Evolutionary conservation across 2,797 vertebrate genomes (phyloP).

Genomic region (Hypotaenidia philippensis): DNA sequence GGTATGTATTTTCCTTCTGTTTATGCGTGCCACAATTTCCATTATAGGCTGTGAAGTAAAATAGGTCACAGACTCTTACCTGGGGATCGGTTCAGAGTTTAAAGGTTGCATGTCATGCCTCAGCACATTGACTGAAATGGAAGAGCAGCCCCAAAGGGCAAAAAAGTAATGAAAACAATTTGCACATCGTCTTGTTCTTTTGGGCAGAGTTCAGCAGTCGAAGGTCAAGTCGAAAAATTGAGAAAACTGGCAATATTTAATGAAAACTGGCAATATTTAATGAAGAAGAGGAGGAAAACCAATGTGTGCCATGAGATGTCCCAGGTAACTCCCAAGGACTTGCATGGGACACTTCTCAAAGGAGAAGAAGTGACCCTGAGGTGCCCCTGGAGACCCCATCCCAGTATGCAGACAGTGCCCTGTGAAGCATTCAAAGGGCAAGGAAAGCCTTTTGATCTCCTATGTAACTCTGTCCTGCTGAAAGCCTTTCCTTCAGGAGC

Average conservation of each 20-base stretch:
- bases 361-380: not conserved
- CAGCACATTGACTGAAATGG: not conserved
- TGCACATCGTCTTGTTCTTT: not conserved
- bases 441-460: not conserved
- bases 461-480: not conserved
- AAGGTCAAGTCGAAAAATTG: not conserved
- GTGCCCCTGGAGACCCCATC: not conserved
- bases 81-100: not conserved
- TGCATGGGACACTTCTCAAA: not conserved
- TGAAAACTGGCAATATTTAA: not conserved
- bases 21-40: not conserved
- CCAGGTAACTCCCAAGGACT: not conserved
- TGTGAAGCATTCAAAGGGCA: not conserved
- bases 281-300: not conserved
- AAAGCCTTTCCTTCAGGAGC: not conserved
- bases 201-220: not conserved
- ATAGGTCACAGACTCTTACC: not conserved
- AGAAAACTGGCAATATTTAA: not conserved
- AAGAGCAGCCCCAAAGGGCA: not conserved
- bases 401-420: not conserved
- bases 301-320: not conserved
- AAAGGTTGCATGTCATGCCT: not conserved
- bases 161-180: not conserved
- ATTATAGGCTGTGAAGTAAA: not conserved
- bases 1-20: not conserved